A percentile compares a stretch with the other conserved stretches of the same genome.
Evolutionary conservation across 2,888 invertebrate genomes (phyloP).

Genomic region (Caenorhabditis virilis): DNA sequence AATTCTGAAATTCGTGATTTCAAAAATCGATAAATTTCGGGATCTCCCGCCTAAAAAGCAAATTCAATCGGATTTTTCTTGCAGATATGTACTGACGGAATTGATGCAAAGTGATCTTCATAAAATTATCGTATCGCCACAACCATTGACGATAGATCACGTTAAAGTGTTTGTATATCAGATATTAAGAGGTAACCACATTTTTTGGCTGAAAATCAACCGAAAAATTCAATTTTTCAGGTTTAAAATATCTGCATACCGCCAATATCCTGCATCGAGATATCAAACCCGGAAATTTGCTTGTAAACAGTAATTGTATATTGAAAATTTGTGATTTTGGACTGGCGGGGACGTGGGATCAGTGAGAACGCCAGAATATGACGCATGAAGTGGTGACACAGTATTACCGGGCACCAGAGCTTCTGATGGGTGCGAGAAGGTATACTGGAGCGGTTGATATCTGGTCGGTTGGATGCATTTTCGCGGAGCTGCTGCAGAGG

Average conservation of each 20-base stretch:
- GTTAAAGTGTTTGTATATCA: slow-evolving; percentile 99
- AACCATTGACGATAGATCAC: slow-evolving; percentile 97
- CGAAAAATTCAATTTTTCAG: no score
- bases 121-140: slow-evolving; percentile 99
- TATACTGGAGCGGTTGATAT: slow-evolving; percentile 96
- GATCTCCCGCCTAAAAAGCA: no score
- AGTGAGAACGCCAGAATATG: slow-evolving; percentile 90
- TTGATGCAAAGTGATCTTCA: slow-evolving; percentile 98
- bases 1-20: no score
- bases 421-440: slow-evolving; percentile 91
- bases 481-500: slow-evolving; percentile 92
- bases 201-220: no score
- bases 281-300: slow-evolving; percentile 96
- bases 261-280: slow-evolving; percentile 96
- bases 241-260: slow-evolving; percentile 96
- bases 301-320: slow-evolving; percentile 98
- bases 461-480: slow-evolving; percentile 83
- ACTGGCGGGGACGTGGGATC: slow-evolving; percentile 93
- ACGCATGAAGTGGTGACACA: slow-evolving; percentile 99
- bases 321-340: slow-evolving; percentile 99
- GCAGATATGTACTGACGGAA: slow-evolving; percentile 98
- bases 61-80: slow-evolving; percentile 9
- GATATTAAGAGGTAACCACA: no score
- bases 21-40: no score
- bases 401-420: slow-evolving; percentile 98